These are phyloP conservation scores for Lepas anatifera DNA, from an alignment of 2,888 invertebrate genomes.

Conservation along the genomic window DNA sequence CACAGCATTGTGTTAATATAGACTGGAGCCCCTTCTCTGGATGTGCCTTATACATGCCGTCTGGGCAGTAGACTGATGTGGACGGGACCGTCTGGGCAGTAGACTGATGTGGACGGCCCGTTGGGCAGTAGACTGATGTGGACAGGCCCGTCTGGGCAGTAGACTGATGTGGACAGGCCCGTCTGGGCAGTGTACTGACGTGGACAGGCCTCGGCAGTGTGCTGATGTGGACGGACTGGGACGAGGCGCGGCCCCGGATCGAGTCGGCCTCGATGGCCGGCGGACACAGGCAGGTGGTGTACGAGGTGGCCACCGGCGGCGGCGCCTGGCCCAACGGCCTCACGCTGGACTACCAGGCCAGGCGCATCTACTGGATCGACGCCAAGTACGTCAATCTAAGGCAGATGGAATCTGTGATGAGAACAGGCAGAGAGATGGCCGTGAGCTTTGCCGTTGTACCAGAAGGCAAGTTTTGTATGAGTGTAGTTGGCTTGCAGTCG, in stretches of 20 bases:
- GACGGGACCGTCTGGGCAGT: not conserved
- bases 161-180: not conserved
- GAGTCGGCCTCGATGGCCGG: slow-evolving; percentile 73
- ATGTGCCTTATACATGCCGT: too few relatives aligned
- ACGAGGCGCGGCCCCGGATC: slow-evolving; percentile 57
- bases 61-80: not conserved
- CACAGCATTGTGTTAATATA: too few relatives aligned
- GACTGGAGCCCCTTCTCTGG: too few relatives aligned
- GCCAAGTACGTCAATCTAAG: slow-evolving; percentile 55
- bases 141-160: not conserved
- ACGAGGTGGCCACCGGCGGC: slow-evolving; percentile 46
- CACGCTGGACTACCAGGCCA: slow-evolving; percentile 66
- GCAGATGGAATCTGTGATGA: too few relatives aligned
- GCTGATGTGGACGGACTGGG: slow-evolving; percentile 85
- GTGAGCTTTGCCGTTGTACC: too few relatives aligned
- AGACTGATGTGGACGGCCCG: slow-evolving; percentile 50
- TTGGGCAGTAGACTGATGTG: too few relatives aligned
- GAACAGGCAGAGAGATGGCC: too few relatives aligned
- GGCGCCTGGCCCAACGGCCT: slow-evolving; percentile 77
- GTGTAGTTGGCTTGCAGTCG: too few relatives aligned
- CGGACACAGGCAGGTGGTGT: slow-evolving; percentile 46
- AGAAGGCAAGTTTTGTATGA: too few relatives aligned
- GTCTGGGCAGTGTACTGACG: too few relatives aligned
- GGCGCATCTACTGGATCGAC: slow-evolving; percentile 74
- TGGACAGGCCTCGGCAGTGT: slow-evolving; percentile 27